These are phyloP conservation scores for Ceraclea dissimilis DNA, from an alignment of 2,888 invertebrate species.

Conservation along the genomic window DNA sequence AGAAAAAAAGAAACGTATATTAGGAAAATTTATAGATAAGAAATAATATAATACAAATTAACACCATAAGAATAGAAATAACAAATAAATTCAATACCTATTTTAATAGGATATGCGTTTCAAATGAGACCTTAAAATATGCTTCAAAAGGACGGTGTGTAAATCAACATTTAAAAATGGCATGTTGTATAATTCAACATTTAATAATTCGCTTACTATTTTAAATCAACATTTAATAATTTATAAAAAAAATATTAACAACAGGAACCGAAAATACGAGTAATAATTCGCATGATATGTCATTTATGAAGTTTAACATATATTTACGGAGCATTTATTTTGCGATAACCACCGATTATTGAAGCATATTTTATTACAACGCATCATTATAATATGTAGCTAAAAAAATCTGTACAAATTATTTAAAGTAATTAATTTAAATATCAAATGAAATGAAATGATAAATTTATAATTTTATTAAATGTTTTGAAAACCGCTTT, in stretches of 20 bases:
- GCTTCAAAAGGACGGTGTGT: background rate
- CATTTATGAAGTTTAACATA: background rate
- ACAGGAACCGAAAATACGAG: too few relatives aligned
- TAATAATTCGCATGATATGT: background rate
- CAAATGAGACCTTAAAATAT: background rate
- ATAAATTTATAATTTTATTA: background rate
- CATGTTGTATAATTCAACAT: too few relatives aligned
- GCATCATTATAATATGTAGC: background rate
- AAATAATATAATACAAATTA: background rate
- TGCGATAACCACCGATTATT: background rate
- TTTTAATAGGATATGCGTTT: slow-evolving; percentile 2
- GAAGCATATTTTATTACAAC: background rate
- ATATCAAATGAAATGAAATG: background rate
- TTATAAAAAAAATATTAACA: too few relatives aligned
- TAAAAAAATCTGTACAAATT: background rate
- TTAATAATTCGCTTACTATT: too few relatives aligned
- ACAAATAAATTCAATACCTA: too few relatives aligned
- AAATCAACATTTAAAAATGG: too few relatives aligned
- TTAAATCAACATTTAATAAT: too few relatives aligned
- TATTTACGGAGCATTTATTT: background rate
- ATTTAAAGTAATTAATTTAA: background rate
- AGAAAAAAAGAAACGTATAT: background rate
- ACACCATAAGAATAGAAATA: slow-evolving; percentile 7
- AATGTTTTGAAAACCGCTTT: background rate
- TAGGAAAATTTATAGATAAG: background rate